Evolutionary conservation across 2,113 vertebrate species (phyloP), one percentile per base, ranked within the genome.

Genomic region (Rhabdornis inornatus): DNA sequence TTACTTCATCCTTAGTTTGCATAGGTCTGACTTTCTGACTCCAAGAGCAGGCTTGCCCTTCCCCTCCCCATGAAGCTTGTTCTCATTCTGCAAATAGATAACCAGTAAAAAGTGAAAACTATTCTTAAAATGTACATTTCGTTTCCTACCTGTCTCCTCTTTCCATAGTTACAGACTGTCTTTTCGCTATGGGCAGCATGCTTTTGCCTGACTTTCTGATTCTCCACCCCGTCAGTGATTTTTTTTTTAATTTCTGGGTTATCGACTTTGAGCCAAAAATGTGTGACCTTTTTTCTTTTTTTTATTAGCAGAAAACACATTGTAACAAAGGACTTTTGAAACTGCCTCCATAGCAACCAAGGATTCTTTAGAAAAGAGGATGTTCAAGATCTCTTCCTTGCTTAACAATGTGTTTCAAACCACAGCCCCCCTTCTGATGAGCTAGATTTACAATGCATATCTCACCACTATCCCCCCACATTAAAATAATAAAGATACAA

Each of bases 301-400:
- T 31, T 30, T 57, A 52, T 82, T 79, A 94, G 9, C 50, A 85
- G 71, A 94, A 89, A 96, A 91, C 61, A 80, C 50, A 47, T 90
- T 95, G 40, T 95, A 89, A 94, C 92, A 95, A 96, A 97, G 39
- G 66, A 90, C 37, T 80, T 96, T 84, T 90, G 68, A 94, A 95
- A 75, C 70, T 89, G 82, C 86, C 69, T 95, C 94, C 92, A 85
- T 96, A 94, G 95, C 94, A 96, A 97, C 94, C 59, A 92, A 84
- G 61, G 79, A 85, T 94, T 88, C 56, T 94, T 90, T 90, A 56
- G 55, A 82, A 94, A 90, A 95, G 53, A 80, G 65, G 56, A 89
- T 91, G 60, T 84, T 95, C 79, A 90, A 93, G 65, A 85, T 87
- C 55, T 84, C 31, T 53, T 92, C 44, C 28, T 42, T 85, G 90